Percentiles rank a stretch among this genome's conserved stretches.
Conservation (phyloP, 2,113 vertebrate species). For the Rostratula benghalensis region DNA sequence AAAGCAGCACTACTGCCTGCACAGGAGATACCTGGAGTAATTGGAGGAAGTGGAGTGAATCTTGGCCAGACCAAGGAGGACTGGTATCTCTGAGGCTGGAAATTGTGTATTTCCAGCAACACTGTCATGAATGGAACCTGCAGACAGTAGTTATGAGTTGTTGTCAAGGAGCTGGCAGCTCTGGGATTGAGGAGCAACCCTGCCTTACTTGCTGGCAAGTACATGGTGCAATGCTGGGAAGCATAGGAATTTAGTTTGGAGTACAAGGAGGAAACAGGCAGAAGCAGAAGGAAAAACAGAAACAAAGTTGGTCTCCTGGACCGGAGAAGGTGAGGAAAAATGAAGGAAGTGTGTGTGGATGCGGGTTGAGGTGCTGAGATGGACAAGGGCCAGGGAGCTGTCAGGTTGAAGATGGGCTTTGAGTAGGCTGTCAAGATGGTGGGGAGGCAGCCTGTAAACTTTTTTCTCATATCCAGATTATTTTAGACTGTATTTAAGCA, state of each 20-base stretch:
- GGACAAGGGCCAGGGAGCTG: neutral
- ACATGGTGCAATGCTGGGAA: neutral
- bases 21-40: neutral
- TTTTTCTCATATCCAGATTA: neutral
- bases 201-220: neutral
- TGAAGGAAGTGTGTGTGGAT: neutral
- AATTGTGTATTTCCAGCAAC: neutral
- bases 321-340: neutral
- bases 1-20: neutral
- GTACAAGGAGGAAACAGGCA: neutral
- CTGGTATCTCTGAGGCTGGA: neutral
- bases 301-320: neutral
- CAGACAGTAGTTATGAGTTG: neutral
- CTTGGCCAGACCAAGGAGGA: neutral
- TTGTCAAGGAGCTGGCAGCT: neutral
- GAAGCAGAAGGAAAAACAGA: neutral
- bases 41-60: neutral
- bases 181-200: accelerated
- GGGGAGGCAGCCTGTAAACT: neutral
- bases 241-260: neutral
- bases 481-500: neutral
- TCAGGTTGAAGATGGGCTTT: neutral
- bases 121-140: neutral
- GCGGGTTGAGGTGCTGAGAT: neutral
- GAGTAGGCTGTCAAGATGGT: neutral